Percentiles rank a stretch among this genome's conserved stretches.
Conservation (phyloP, 2,888 invertebrate genomes). For the Drosophila formosana region DNA sequence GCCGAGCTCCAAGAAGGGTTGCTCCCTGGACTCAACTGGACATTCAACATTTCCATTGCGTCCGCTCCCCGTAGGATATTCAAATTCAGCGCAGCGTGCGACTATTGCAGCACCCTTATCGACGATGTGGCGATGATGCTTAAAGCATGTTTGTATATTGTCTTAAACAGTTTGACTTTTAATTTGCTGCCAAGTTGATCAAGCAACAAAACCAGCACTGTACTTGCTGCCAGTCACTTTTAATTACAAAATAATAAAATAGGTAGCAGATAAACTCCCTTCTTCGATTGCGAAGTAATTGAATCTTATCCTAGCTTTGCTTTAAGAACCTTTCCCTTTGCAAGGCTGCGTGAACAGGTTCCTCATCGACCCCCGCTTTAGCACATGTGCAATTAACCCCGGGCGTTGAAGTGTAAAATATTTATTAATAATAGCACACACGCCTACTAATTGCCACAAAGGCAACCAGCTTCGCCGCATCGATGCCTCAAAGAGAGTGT, state of each 20-base stretch:
- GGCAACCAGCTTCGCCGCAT: constrained; percentile 52
- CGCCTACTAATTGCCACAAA: constrained; percentile 74
- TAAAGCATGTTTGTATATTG: constrained; percentile 72
- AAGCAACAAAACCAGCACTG: constrained; percentile 47
- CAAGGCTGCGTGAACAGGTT: neutral
- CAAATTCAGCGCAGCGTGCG: constrained; percentile 71
- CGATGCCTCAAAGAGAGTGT: constrained; percentile 67
- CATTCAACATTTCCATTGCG: constrained; percentile 17
- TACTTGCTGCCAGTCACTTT: constrained; percentile 38
- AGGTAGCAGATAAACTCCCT: neutral
- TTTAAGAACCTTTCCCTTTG: constrained; percentile 47
- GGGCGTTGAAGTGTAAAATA: constrained; percentile 82
- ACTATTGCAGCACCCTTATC: constrained; percentile 41
- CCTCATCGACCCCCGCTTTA: neutral
- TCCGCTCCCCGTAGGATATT: constrained; percentile 47
- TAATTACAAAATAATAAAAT: constrained; percentile 62
- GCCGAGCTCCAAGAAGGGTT: constrained; percentile 62
- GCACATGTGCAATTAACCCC: constrained; percentile 66
- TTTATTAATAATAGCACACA: constrained; percentile 81
- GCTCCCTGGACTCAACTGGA: constrained; percentile 26
- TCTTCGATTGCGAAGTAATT: neutral
- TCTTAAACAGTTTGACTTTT: constrained; percentile 83
- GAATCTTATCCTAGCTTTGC: constrained; percentile 24
- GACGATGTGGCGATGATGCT: constrained; percentile 51
- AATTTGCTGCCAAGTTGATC: constrained; percentile 70